Conservation (phyloP, 53 echinoderm and acorn worm genomes). For the Crossaster papposus region DNA sequence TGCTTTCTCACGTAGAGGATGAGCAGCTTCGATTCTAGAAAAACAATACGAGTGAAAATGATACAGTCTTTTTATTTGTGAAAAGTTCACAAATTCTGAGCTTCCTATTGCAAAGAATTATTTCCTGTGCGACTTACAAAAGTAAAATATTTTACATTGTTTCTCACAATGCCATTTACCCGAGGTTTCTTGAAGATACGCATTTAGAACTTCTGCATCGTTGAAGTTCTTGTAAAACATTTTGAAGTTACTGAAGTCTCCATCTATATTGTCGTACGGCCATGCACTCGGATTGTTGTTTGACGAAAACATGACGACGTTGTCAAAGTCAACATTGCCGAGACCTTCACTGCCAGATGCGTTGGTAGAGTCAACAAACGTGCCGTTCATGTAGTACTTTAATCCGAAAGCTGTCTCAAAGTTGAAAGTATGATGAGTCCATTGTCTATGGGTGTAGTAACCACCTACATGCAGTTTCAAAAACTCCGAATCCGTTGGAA, state of each 20-base stretch:
- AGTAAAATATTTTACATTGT: too few species aligned
- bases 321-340: background rate
- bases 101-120: too few species aligned
- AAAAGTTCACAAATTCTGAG: too few species aligned
- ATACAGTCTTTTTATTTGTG: too few species aligned
- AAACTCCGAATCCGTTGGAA: background rate
- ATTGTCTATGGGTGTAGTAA: background rate
- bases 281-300: background rate
- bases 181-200: constrained; percentile 33
- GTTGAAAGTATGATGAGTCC: constrained; percentile 26
- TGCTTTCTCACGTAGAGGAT: constrained; percentile 30
- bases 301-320: constrained; percentile 12
- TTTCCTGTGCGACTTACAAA: too few species aligned
- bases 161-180: background rate
- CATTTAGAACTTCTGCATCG: constrained; percentile 12
- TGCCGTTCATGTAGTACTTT: constrained; percentile 40
- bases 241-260: constrained; percentile 41
- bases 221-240: constrained; percentile 40
- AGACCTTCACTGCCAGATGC: background rate
- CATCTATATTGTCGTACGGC: background rate
- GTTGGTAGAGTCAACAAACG: background rate
- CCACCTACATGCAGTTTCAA: background rate
- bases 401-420: background rate
- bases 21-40: constrained; percentile 32
- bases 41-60: too few species aligned